Percentiles rank a stretch among this genome's conserved stretches.
Conservation (phyloP, 1,140 invertebrate species). For the Zaprionus nigranus region DNA sequence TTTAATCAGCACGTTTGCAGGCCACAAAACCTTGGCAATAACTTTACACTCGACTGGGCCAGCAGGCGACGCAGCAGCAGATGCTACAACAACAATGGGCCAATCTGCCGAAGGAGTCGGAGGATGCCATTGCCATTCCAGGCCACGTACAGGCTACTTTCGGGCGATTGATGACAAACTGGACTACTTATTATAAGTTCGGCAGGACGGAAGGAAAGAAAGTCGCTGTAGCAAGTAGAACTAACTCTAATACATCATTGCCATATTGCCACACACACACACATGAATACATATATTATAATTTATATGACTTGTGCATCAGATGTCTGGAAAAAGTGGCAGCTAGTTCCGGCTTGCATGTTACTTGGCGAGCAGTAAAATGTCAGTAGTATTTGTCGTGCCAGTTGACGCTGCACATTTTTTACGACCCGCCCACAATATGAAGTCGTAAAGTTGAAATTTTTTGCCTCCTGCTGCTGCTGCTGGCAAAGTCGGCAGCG, state of each 20-base stretch:
- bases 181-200: constrained; percentile 69
- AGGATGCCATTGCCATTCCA: constrained; percentile 35
- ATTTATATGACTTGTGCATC: constrained; percentile 37
- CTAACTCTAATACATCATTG: constrained; percentile 59
- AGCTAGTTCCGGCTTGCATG: constrained; percentile 61
- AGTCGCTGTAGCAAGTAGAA: neutral
- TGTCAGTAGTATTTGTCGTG: constrained; percentile 56
- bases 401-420: constrained; percentile 74
- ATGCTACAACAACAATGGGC: constrained; percentile 27
- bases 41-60: constrained; percentile 63
- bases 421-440: constrained; percentile 81
- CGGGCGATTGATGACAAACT: constrained; percentile 73
- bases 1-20: constrained; percentile 72
- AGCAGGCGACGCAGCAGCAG: constrained; percentile 30
- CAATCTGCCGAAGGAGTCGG: constrained; percentile 41
- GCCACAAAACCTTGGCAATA: constrained; percentile 71
- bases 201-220: constrained; percentile 12
- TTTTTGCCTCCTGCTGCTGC: constrained; percentile 76
- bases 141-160: constrained; percentile 37
- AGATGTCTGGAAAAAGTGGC: constrained; percentile 72
- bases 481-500: constrained; percentile 41
- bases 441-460: constrained; percentile 81
- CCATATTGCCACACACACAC: neutral
- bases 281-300: neutral
- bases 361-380: constrained; percentile 63